Evolutionary conservation across 2,797 vertebrate species (phyloP), one percentile per base, ranked within the genome.

Genomic region (Lagocephalus sceleratus): DNA sequence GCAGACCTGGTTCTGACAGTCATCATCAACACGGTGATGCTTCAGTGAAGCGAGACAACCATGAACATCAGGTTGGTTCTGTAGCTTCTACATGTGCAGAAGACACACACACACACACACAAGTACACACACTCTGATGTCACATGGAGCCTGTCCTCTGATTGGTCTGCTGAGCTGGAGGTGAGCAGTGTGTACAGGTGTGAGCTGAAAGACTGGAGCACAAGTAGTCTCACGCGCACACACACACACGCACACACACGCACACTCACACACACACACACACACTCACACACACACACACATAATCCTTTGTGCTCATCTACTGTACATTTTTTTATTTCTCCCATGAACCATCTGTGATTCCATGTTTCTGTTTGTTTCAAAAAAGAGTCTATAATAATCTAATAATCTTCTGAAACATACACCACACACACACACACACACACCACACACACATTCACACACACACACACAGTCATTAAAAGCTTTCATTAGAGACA

Each of bases 401-500:
- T 54, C 8, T 26, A 57, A 58, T 58, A 66, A n/a, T n/a, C n/a
- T 51, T 51, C 57, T 55, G 19, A 5, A 22, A 17, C 44, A 32
- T n/a, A n/a, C n/a, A n/a, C n/a, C 0, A 32, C 47, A 23, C 64
- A 52, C 57, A 62, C 51, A 62, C 50, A 26, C 57, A 45, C 29
- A 52, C 0, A 49, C 29, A 62, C 21, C 17, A 5, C 21, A n/a
- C 44, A 41, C 0, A 26, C 51, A 29, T 56, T 46, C 57, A 62
- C 54, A 62, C 50, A 22, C 54, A 35, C 40, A 58, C 0, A 49
- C 29, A 47, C 0, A 55, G 20, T 56, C 62, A 76, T 66, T 79
- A 74, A 69, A 66, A 61, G 67, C 68, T 68, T 67, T 68, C 39
- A 67, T 57, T 68, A 61, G 43, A 52, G 38, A 40, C 19, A 51